phyloP scores from a whole-genome alignment of 2,888 invertebrate genomes.

The Amblyteles armatorius region DNA sequence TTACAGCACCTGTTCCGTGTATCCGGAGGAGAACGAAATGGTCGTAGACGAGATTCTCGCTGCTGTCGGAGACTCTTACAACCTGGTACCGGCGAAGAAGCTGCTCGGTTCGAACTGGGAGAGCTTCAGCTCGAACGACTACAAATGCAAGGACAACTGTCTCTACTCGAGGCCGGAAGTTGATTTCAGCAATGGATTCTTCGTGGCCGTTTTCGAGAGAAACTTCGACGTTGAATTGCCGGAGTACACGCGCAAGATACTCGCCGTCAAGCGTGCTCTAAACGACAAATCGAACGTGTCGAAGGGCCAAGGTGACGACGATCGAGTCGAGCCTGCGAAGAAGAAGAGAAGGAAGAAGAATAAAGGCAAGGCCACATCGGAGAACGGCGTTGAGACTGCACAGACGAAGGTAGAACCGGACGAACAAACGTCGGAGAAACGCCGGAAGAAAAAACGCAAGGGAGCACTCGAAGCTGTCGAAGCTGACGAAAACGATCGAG shows the following conservation, averaged over 20 bases:
- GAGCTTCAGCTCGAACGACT: constrained; percentile 89
- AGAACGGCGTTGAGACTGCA: constrained; percentile 12
- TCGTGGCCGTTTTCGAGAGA: constrained; percentile 95
- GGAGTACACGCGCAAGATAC: constrained; percentile 62
- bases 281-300: background rate
- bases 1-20: constrained; percentile 98
- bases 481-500: background rate
- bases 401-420: background rate
- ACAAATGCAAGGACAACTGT: constrained; percentile 90
- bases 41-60: constrained; percentile 91
- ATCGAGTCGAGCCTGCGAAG: constrained; percentile 40
- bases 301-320: background rate
- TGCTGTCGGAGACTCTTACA: constrained; percentile 85
- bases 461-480: constrained; percentile 34
- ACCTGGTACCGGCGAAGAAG: constrained; percentile 88
- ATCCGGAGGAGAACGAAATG: constrained; percentile 96
- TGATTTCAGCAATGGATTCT: constrained; percentile 97
- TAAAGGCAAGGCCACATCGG: constrained; percentile 50
- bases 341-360: constrained; percentile 66
- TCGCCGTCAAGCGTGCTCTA: background rate
- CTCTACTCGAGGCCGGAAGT: constrained; percentile 91
- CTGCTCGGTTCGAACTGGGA: constrained; percentile 89
- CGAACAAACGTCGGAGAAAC: constrained; percentile 34
- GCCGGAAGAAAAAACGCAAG: constrained; percentile 66
- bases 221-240: constrained; percentile 78